Base-by-base conservation (phyloP, 2,888 invertebrate species). In the Leucozona laternaria region DNA sequence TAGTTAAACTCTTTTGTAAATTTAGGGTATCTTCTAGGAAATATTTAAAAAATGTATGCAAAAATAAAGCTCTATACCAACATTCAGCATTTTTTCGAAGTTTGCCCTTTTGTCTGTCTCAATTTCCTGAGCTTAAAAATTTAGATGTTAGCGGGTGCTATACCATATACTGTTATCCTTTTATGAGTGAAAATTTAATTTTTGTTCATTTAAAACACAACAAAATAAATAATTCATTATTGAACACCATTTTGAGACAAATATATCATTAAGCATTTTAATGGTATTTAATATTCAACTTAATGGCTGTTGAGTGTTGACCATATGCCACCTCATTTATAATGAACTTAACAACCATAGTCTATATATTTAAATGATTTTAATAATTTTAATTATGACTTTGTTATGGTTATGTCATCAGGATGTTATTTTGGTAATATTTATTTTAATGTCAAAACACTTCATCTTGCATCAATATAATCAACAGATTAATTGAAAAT, bases 341-440 rank as follows among this genome's bases (percentile, higher is more conserved):
- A 11, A 55, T 31, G 10, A 31, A 55, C 55, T 55, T 31, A 55
- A 55, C 55, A 31, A 31, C 28, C 28, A n/a, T n/a, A 55, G 15
- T 28, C n/a, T 28, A 15, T 25, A 15, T 53, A 1, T 28, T 55
- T 4, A 11, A 55, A 31, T 55, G 31, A n/a, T n/a, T n/a, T n/a
- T 55, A 31, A 31, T 55, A 55, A 55, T 55, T 55, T 31, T 31
- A 31, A 31, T 55, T 55, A n/a, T 28, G 28, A 55, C 28, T n/a
- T 55, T 31, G 28, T 55, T 31, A 31, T 31, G 31, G 25, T 25
- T 25, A 25, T 25, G 4, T 17, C 28, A 25, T 17, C 28, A 55
- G 55, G 55, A 55, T 55, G 31, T 17, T 55, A 55, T 31, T 55
- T 55, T 55, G 55, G 55, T 55, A 55, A 31, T 25, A 17, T 55